phyloP scores from a whole-genome alignment of 2,888 invertebrate genomes.

The Orchesellides sinensis region DNA sequence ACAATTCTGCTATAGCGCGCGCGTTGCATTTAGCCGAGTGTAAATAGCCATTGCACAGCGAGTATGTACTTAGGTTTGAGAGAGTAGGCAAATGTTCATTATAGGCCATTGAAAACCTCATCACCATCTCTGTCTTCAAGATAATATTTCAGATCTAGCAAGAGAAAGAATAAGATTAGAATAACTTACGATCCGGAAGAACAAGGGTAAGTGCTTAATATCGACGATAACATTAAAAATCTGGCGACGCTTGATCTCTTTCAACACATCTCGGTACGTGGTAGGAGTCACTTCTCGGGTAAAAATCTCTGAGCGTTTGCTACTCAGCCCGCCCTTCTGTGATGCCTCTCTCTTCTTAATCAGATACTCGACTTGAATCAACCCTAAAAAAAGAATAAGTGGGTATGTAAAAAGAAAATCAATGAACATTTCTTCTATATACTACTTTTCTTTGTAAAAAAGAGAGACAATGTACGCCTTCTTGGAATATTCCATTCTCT shows the following conservation, averaged over 20 bases:
- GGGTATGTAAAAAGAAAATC: no score
- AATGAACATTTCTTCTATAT: no score
- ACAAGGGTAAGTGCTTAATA: constrained; percentile 86
- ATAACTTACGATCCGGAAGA: constrained; percentile 90
- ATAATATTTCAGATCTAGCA: not conserved
- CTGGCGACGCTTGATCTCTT: constrained; percentile 90
- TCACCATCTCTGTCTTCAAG: constrained; percentile 2
- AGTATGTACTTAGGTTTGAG: no score
- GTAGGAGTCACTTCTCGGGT: constrained; percentile 83
- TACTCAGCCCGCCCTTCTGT: constrained; percentile 78
- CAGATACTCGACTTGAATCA: constrained; percentile 76
- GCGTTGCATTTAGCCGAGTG: no score
- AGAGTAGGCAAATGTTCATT: constrained; percentile 8
- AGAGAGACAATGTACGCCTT: no score
- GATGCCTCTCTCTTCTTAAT: constrained; percentile 84
- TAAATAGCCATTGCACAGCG: no score
- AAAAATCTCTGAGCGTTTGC: constrained; percentile 82
- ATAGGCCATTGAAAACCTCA: constrained; percentile 1
- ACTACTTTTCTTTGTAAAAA: no score
- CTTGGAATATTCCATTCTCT: no score
- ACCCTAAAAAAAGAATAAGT: no score
- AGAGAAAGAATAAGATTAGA: not conserved
- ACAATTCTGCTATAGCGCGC: no score
- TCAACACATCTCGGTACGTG: constrained; percentile 86
- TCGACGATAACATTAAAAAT: constrained; percentile 93